Base-by-base conservation (phyloP, 2,888 invertebrate species). In the Rhogogaster chlorosoma region DNA sequence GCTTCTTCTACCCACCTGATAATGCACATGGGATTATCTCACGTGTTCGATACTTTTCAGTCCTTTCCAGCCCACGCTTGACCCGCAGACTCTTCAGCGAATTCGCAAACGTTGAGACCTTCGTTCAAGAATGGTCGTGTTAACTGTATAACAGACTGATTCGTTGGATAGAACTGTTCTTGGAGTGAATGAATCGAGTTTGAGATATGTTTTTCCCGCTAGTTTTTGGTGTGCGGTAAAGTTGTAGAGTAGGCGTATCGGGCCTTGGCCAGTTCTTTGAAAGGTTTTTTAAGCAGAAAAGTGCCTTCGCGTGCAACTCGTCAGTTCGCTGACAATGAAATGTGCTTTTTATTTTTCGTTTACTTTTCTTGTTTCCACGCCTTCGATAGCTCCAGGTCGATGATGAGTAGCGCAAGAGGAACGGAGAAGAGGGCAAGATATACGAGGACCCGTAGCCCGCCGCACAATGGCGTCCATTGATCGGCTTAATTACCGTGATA, bases 401-500 rank as follows among this genome's bases (percentile, higher is more conserved):
- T 22, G 80, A 57, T 80, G 80, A 80, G 61, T 80, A 61, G 61
- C 80, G 61, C 32, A n/a, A 80, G 53, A 29, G 77, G 15, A 29
- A 26, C 18, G 78, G 53, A 53, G 78, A 80, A 80, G 22, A 80
- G 78, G 61, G 57, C 57, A 53, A 45, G 29, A 77, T 77, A 29
- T 77, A 77, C 57, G 78, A 80, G 78, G 78, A 61, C 57, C 61
- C 88, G 86, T 73, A 12, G 75, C 84, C 57, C 29, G 84, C 45
- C 86, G 88, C 87, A 92, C 90, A 92, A 92, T 92, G 89, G 90
- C 85, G 88, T 88, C 89, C 90, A 92, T 92, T 92, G 91, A 92
- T 91, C 92, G 90, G 89, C 90, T 92, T 92, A 92, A 92, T 92
- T 91, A 92, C 92, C 92, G 91, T 92, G 92, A 93, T 93, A 93